Evolutionary conservation across 1,140 invertebrate genomes (phyloP).

Genomic region (Belonocnema kinseyi): DNA sequence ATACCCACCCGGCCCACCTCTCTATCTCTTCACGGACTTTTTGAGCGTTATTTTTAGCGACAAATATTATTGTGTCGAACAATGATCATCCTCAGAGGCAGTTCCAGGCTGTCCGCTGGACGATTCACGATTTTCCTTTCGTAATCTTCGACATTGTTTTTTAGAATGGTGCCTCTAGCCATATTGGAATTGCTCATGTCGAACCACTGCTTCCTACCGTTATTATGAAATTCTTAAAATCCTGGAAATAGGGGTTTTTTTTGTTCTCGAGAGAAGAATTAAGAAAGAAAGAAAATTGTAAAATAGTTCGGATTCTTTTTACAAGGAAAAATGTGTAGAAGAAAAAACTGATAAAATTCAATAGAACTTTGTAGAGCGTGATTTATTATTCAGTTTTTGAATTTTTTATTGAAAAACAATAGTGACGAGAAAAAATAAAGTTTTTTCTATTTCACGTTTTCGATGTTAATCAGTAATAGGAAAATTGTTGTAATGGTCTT

Average conservation of each 20-base stretch:
- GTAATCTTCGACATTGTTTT: constrained; percentile 75
- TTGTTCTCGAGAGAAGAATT: constrained; percentile 5
- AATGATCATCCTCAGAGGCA: constrained; percentile 72
- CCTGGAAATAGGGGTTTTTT: constrained; percentile 44
- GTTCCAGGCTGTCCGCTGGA: constrained; percentile 50
- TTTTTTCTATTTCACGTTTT: too few species aligned
- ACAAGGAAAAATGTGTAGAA: too few species aligned
- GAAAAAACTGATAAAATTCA: too few species aligned
- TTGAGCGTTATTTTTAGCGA: constrained; percentile 73
- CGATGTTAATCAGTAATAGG: too few species aligned
- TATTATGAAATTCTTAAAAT: constrained; percentile 32
- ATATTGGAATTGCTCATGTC: constrained; percentile 67
- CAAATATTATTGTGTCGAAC: constrained; percentile 76
- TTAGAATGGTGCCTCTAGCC: constrained; percentile 62
- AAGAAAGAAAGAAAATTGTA: too few species aligned
- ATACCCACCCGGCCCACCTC: constrained; percentile 63
- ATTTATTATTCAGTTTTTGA: too few species aligned
- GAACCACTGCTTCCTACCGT: constrained; percentile 48
- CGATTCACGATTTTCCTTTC: constrained; percentile 52
- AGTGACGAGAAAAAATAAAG: too few species aligned
- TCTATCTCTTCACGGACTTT: constrained; percentile 68
- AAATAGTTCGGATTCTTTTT: too few species aligned
- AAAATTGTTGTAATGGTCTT: too few species aligned
- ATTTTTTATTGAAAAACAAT: too few species aligned
- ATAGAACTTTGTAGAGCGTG: too few species aligned